These are phyloP conservation scores for Coelogynopora nodosa DNA, from an alignment of 2,888 invertebrate species.

Conservation along the genomic window DNA sequence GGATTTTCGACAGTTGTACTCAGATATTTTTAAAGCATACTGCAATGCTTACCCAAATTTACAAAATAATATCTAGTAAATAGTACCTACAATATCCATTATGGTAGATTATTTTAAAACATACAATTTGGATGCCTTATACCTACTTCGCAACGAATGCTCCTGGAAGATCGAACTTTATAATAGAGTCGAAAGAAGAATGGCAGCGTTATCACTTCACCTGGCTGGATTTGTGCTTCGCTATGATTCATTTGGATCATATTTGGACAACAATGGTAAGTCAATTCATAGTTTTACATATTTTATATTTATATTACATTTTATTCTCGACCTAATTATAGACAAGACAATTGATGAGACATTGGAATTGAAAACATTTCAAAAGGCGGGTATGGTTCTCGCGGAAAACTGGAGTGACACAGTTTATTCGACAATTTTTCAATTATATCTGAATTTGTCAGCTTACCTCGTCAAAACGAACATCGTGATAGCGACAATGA, in stretches of 20 bases:
- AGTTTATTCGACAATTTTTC: neutral
- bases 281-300: neutral
- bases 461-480: neutral
- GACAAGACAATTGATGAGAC: slow-evolving; percentile 1
- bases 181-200: neutral
- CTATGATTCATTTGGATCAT: slow-evolving; percentile 6
- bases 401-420: neutral
- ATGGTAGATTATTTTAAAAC: slow-evolving; percentile 20
- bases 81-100: slow-evolving; percentile 19
- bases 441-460: neutral
- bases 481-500: slow-evolving; percentile 16
- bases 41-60: too few species aligned
- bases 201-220: neutral
- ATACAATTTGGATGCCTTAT: slow-evolving; percentile 11
- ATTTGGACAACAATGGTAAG: slow-evolving; percentile 10
- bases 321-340: neutral
- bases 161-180: neutral
- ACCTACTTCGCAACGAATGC: neutral
- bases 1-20: too few species aligned
- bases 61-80: too few species aligned
- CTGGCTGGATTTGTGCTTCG: neutral
- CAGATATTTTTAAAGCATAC: too few species aligned
- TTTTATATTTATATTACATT: slow-evolving; percentile 2
- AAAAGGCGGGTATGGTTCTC: slow-evolving; percentile 19
- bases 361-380: neutral